A percentile compares a stretch with the other conserved stretches of the same genome.
These are phyloP conservation scores for Rana temporaria DNA, from an alignment of 2,113 vertebrate species.

Conservation along the genomic window DNA sequence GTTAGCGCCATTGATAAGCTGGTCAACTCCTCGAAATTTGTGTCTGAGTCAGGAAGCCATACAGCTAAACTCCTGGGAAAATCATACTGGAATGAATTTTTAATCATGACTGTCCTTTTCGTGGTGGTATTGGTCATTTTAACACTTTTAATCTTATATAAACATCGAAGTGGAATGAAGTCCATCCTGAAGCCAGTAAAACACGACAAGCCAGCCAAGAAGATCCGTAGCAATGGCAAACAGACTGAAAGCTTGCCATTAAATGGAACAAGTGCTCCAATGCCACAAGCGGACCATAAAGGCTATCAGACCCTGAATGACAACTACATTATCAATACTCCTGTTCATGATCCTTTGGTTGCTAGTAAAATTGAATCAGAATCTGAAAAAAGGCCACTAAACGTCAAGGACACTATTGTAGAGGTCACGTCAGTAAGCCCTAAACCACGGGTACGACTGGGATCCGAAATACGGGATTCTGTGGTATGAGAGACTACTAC, in stretches of 20 bases:
- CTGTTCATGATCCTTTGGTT: conserved; percentile 76
- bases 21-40: conserved; percentile 58
- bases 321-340: conserved; percentile 83
- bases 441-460: conserved; percentile 89
- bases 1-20: conserved; percentile 69
- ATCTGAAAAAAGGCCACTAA: conserved; percentile 85
- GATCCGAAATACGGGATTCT: conserved; percentile 95
- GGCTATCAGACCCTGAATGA: conserved; percentile 94
- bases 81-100: conserved; percentile 93
- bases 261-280: conserved; percentile 79
- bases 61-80: conserved; percentile 64
- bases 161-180: conserved; percentile 85
- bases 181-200: conserved; percentile 85
- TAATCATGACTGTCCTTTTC: conserved; percentile 87
- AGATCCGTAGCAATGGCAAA: conserved; percentile 72
- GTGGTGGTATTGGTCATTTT: conserved; percentile 76
- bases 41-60: not conserved
- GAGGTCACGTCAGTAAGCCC: conserved; percentile 86
- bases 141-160: conserved; percentile 82
- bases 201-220: conserved; percentile 81
- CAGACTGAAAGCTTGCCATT: conserved; percentile 86
- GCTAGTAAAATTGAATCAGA: conserved; percentile 80
- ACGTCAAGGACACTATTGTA: conserved; percentile 84
- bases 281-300: conserved; percentile 79
- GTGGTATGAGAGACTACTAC: conserved; percentile 78